Percentiles rank a stretch among this genome's conserved stretches.
phyloP scores from a whole-genome alignment of 2,888 invertebrate species.

The Aspidiotus destructor region DNA sequence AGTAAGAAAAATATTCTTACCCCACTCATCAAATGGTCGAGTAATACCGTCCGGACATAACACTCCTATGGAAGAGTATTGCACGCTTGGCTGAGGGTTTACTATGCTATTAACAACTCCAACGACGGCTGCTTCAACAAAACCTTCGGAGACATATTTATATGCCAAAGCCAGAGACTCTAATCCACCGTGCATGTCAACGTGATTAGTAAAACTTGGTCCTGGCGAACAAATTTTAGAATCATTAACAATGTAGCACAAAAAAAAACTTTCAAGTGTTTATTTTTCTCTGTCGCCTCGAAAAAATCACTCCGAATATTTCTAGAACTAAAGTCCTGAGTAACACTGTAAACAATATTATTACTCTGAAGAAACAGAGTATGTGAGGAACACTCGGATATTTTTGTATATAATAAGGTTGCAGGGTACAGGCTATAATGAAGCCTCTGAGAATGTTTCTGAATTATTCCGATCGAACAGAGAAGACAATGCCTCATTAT shows the following conservation, averaged over 20 bases:
- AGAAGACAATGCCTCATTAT: too few relatives aligned
- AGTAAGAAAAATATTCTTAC: slow-evolving; percentile 17
- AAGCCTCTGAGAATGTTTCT: too few relatives aligned
- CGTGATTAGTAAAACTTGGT: slow-evolving; percentile 52
- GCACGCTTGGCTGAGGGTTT: slow-evolving; percentile 52
- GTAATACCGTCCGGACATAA: slow-evolving; percentile 10
- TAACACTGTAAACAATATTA: too few relatives aligned
- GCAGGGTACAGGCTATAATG: too few relatives aligned
- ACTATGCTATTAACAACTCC: slow-evolving; percentile 49
- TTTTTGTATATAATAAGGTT: too few relatives aligned
- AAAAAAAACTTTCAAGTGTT: too few relatives aligned
- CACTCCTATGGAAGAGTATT: slow-evolving; percentile 51
- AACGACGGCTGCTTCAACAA: slow-evolving; percentile 50
- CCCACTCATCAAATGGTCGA: slow-evolving; percentile 27
- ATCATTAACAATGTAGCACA: neutral
- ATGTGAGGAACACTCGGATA: neutral
- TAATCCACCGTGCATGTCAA: slow-evolving; percentile 56
- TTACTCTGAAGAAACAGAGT: too few relatives aligned
- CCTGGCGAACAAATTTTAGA: slow-evolving; percentile 41
- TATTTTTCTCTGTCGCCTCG: too few relatives aligned
- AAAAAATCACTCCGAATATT: too few relatives aligned
- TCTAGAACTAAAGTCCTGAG: too few relatives aligned
- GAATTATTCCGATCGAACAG: too few relatives aligned
- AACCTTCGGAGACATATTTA: slow-evolving; percentile 41
- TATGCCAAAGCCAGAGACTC: slow-evolving; percentile 50